A percentile compares a stretch with the other conserved stretches of the same genome.
Conservation (phyloP, 2,113 vertebrate species). For the Laticauda colubrina region DNA sequence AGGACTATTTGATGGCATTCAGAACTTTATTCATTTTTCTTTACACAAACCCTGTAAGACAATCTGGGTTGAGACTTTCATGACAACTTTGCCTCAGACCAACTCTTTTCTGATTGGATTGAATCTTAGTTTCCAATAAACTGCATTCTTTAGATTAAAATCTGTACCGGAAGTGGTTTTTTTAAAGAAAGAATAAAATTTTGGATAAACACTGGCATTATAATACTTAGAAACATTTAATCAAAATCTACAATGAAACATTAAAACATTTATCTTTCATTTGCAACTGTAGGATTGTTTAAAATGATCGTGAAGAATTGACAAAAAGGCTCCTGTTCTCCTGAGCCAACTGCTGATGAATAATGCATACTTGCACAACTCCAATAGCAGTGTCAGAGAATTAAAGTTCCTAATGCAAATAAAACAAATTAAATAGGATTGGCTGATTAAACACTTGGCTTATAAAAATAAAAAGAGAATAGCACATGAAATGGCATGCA, state of each 20-base stretch:
- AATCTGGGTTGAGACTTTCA: background rate
- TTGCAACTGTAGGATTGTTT: background rate
- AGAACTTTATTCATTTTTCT: background rate
- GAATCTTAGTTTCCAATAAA: background rate
- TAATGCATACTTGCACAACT: background rate
- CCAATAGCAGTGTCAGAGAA: background rate
- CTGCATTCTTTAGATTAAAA: background rate
- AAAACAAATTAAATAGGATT: constrained; percentile 28
- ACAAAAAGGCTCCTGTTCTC: constrained; percentile 4
- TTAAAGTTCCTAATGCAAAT: constrained; percentile 18
- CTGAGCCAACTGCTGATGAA: constrained; percentile 1
- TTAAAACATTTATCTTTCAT: background rate
- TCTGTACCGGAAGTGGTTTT: background rate
- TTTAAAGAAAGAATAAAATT: background rate
- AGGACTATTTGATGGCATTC: background rate
- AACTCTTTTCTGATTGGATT: background rate
- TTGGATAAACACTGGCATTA: background rate
- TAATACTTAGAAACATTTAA: background rate
- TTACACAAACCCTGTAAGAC: background rate
- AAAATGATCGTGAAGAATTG: background rate
- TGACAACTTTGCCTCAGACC: background rate
- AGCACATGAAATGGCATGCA: constrained; percentile 6
- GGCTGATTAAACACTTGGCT: constrained; percentile 17
- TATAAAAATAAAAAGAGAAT: constrained; percentile 19
- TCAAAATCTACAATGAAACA: background rate